Evolutionary conservation across 2,888 invertebrate species (phyloP).

Genomic region (Melanophora roralis): DNA sequence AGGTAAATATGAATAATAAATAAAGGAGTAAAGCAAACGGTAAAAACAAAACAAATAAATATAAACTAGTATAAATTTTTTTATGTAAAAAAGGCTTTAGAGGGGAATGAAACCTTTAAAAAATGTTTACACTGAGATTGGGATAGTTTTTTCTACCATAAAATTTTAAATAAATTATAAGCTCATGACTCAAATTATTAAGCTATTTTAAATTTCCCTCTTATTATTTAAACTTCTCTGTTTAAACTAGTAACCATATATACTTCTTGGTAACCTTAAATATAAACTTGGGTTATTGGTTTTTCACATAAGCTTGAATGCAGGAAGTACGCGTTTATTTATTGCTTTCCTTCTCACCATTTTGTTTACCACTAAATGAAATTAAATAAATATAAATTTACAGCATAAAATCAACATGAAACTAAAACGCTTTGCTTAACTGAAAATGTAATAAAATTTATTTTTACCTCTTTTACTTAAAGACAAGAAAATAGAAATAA

Average conservation of each 20-base stretch:
- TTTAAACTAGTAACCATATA: too few relatives aligned
- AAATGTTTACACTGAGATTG: too few relatives aligned
- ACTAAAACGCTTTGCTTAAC: neutral
- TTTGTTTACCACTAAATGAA: conserved; percentile 9
- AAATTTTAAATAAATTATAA: too few relatives aligned
- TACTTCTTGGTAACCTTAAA: conserved; percentile 4
- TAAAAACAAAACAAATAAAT: too few relatives aligned
- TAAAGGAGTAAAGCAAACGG: too few relatives aligned
- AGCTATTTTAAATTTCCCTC: too few relatives aligned
- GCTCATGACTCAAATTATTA: too few relatives aligned
- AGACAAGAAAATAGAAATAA: neutral
- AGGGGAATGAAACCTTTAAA: neutral
- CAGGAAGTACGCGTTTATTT: conserved; percentile 36
- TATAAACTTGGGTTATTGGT: neutral
- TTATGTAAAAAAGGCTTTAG: neutral
- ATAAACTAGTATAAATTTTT: neutral
- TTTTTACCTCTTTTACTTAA: neutral
- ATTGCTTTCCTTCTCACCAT: neutral
- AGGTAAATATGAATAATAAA: too few relatives aligned
- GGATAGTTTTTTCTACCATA: too few relatives aligned
- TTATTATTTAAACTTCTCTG: too few relatives aligned
- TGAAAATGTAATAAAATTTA: conserved; percentile 6
- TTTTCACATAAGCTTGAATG: too few relatives aligned
- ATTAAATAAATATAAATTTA: conserved; percentile 36
- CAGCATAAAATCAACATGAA: conserved; percentile 30